Conservation (phyloP, 2,113 vertebrate genomes). For the Micronycteris hirsuta region DNA sequence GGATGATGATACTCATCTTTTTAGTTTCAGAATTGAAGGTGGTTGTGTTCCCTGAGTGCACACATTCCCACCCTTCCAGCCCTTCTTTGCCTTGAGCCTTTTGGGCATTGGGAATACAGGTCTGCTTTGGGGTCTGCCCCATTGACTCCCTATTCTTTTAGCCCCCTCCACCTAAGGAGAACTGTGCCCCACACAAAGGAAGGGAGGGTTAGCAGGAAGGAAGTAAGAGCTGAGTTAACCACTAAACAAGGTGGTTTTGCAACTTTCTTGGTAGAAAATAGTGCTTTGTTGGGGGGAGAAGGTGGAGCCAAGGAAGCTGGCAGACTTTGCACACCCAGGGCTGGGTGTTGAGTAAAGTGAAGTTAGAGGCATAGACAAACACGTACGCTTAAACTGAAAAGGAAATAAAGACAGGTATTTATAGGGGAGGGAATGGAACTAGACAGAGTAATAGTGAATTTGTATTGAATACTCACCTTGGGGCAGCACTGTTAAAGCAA, state of each 20-base stretch:
- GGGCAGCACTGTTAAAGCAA: neutral
- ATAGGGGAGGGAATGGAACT: neutral
- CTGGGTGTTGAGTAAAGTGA: neutral
- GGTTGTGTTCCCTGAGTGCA: neutral
- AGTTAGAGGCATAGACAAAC: neutral
- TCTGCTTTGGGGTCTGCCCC: neutral
- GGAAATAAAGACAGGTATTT: neutral
- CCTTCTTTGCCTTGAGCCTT: neutral
- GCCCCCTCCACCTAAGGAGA: neutral
- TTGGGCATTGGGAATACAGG: neutral
- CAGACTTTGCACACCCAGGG: neutral
- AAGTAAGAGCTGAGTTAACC: conserved; percentile 47
- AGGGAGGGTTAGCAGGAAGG: conserved; percentile 57
- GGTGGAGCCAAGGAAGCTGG: neutral
- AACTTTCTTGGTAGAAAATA: conserved; percentile 40
- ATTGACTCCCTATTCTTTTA: neutral
- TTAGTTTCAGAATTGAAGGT: neutral
- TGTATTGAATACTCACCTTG: neutral
- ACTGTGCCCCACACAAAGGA: neutral
- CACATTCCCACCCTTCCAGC: neutral
- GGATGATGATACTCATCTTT: neutral
- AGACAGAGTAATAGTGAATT: neutral
- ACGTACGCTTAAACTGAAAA: neutral
- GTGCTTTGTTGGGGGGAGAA: neutral
- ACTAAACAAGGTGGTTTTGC: conserved; percentile 57